Conservation (phyloP, 2,888 invertebrate genomes). For the Trilocha varians region DNA sequence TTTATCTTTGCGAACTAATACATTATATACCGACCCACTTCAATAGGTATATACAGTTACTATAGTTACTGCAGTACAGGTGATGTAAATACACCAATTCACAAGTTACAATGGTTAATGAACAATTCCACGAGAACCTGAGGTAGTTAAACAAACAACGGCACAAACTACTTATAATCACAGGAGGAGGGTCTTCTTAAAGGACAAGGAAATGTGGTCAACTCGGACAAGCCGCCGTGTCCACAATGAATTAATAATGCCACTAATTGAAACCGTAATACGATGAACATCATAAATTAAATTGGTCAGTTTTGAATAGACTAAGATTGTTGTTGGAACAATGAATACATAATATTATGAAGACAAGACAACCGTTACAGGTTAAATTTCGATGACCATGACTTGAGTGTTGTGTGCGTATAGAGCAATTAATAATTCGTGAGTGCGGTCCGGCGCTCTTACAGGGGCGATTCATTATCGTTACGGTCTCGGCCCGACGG, state of each 20-base stretch:
- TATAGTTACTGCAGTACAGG: slow-evolving; percentile 2
- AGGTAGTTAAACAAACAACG: slow-evolving; percentile 64
- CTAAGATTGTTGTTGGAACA: not conserved
- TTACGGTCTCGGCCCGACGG: slow-evolving; percentile 61
- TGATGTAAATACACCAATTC: slow-evolving; percentile 20
- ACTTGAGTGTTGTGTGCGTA: slow-evolving; percentile 31
- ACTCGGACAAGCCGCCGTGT: slow-evolving; percentile 48
- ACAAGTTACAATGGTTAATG: slow-evolving; percentile 26
- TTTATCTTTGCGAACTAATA: slow-evolving; percentile 9
- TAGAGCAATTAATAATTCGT: slow-evolving; percentile 70
- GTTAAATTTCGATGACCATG: slow-evolving; percentile 33
- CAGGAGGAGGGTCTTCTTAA: slow-evolving; percentile 57
- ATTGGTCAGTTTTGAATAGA: not conserved
- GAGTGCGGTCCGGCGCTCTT: slow-evolving; percentile 69
- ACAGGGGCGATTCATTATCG: slow-evolving; percentile 68
- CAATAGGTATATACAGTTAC: too few species aligned
- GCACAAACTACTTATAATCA: slow-evolving; percentile 45
- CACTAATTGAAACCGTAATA: slow-evolving; percentile 63
- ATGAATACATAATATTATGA: slow-evolving; percentile 11
- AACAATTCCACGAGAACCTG: slow-evolving; percentile 61
- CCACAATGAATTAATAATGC: slow-evolving; percentile 67
- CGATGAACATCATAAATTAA: slow-evolving; percentile 16
- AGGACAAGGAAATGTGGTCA: slow-evolving; percentile 57
- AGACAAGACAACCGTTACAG: slow-evolving; percentile 13
- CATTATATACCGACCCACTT: slow-evolving; percentile 15